These are phyloP conservation scores for Heterodera filipjevi DNA, from an alignment of 2,888 invertebrate genomes.

Conservation along the genomic window DNA sequence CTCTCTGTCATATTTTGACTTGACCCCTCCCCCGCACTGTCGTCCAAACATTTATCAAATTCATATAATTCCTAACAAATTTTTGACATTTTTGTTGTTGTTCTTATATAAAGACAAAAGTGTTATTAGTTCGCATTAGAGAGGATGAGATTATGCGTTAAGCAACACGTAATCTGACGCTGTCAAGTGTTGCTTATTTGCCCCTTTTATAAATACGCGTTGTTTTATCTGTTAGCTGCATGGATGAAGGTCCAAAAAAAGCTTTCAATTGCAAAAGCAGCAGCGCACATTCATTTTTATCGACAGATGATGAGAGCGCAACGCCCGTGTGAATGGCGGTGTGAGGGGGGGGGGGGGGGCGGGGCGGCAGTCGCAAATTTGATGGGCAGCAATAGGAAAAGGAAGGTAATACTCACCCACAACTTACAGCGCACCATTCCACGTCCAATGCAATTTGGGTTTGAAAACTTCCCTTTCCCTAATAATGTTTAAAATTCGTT, in stretches of 20 bases:
- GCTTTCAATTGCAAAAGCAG: background rate
- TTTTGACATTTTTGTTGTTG: background rate
- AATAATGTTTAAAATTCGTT: background rate
- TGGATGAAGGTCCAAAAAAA: background rate
- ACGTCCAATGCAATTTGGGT: background rate
- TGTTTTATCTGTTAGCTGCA: background rate
- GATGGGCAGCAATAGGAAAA: background rate
- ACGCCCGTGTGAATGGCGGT: background rate
- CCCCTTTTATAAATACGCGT: background rate
- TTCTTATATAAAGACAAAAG: no score
- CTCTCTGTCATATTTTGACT: slow-evolving; percentile 5
- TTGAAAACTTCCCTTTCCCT: background rate
- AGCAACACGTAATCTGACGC: no score
- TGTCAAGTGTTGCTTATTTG: background rate
- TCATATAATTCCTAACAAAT: background rate
- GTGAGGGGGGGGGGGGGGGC: background rate
- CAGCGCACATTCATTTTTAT: background rate
- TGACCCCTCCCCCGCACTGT: background rate
- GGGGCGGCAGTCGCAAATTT: background rate
- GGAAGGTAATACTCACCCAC: background rate
- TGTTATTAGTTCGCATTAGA: background rate
- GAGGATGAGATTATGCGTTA: no score
- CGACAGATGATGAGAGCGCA: background rate
- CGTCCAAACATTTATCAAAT: background rate
- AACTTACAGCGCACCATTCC: background rate